Evolutionary conservation across 2,888 invertebrate species (phyloP), one percentile per base, ranked within the genome.

Genomic region (Cryptocheilus praepositus): DNA sequence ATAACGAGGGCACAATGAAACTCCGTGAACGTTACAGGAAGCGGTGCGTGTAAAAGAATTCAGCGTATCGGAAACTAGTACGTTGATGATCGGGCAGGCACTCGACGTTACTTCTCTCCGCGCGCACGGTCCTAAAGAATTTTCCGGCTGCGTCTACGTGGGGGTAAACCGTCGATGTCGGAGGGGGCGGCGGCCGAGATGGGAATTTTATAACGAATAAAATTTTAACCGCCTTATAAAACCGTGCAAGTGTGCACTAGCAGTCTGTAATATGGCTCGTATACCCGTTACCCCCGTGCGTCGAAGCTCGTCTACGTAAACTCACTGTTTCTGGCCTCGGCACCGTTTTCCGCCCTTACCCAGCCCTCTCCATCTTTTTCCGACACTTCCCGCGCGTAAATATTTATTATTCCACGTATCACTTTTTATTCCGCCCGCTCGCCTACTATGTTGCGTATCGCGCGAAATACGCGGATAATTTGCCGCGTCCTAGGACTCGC

Each of bases 161-260:
- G 22, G 16, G 66, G 53, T 54, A 19, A 62, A 55, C 46, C 55
- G 52, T 22, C 19, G 52, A 21, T 11, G 22, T 21, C 19, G 57
- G 45, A 15, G 21, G 59, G 57, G 49, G 49, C n/a, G 54, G 49
- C 11, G 11, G 22, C 36, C 22, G 53, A 77, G 73, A 80, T 79
- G 77, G 71, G 71, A 81, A 78, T 83, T 85, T 85, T 81, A 84
- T 81, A 85, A 82, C 75, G 79, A 83, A 85, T 86, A 85, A 85
- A 86, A 81, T 81, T 82, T 84, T 83, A 83, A 85, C 80, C 82
- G 80, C 75, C 84, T 81, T 85, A 82, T 85, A 85, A 86, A 85
- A 85, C 78, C 73, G 68, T 71, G 76, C 78, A 79, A 81, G 78
- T 81, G 81, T 76, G 82, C 78, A 79, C 82, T 85, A 82, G 82